Percentiles rank a stretch among this genome's conserved stretches.
These are phyloP conservation scores for Andrena flavipes DNA, from an alignment of 2,888 invertebrate genomes.

Conservation along the genomic window DNA sequence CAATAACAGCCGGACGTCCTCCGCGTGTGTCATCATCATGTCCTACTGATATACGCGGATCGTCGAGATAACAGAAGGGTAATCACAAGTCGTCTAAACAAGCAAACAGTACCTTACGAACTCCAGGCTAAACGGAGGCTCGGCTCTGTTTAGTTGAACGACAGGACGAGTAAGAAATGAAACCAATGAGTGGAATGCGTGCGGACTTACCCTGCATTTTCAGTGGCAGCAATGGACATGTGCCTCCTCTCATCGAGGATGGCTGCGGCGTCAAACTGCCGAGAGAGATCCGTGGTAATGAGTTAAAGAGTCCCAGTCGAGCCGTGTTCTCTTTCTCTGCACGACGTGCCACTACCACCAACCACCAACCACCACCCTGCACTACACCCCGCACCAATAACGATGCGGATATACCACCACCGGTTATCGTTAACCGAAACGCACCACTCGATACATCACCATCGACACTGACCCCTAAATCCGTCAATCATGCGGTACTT, in stretches of 20 bases:
- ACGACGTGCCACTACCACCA: constrained; percentile 39
- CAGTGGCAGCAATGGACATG: constrained; percentile 88
- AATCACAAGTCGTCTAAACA: constrained; percentile 15
- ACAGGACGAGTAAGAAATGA: background rate
- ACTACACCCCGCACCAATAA: constrained; percentile 39
- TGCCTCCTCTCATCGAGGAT: constrained; percentile 88
- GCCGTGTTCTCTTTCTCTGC: constrained; percentile 47
- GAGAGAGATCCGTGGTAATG: constrained; percentile 87
- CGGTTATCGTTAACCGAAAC: constrained; percentile 20
- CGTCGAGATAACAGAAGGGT: constrained; percentile 15
- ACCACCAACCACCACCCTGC: constrained; percentile 38
- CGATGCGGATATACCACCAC: constrained; percentile 38
- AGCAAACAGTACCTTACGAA: constrained; percentile 18
- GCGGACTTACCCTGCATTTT: constrained; percentile 88
- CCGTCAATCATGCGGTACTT: constrained; percentile 4
- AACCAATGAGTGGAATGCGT: constrained; percentile 4
- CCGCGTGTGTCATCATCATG: background rate
- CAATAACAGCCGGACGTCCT: background rate
- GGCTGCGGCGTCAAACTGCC: constrained; percentile 86
- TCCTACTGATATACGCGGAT: background rate
- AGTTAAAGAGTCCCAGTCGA: constrained; percentile 67
- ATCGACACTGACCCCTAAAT: constrained; percentile 38
- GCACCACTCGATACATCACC: constrained; percentile 54
- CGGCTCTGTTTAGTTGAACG: background rate
- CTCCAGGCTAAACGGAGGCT: background rate